Conservation (phyloP, 2,888 invertebrate genomes). For the Dendrolimus pini region DNA sequence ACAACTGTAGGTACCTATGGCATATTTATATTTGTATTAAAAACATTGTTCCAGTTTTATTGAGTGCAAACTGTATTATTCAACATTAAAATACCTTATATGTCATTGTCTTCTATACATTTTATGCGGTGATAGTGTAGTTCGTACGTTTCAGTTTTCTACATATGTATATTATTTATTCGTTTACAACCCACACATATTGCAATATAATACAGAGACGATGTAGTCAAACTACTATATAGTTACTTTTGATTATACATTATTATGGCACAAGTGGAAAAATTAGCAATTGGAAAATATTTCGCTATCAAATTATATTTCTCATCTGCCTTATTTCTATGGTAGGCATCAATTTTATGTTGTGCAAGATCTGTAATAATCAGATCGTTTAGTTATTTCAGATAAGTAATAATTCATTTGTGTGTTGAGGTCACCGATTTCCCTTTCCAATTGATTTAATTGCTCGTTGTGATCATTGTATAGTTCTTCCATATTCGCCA, state of each 20-base stretch:
- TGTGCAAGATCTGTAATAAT: constrained; percentile 78
- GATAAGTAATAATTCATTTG: constrained; percentile 80
- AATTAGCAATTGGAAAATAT: constrained; percentile 8
- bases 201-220: constrained; percentile 32
- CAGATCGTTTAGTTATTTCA: constrained; percentile 78
- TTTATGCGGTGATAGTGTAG: not conserved
- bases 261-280: constrained; percentile 44
- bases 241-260: constrained; percentile 16
- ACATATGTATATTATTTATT: too few relatives aligned
- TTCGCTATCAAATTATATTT: not conserved
- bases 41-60: too few relatives aligned
- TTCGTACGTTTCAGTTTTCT: too few relatives aligned
- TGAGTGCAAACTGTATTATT: too few relatives aligned
- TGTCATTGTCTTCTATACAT: not conserved
- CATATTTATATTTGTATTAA: too few relatives aligned
- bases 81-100: too few relatives aligned
- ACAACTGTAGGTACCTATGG: too few relatives aligned
- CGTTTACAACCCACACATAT: constrained; percentile 8
- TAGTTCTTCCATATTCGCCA: constrained; percentile 82
- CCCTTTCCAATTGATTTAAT: constrained; percentile 75
- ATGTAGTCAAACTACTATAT: constrained; percentile 46
- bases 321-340: not conserved
- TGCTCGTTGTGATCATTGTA: constrained; percentile 80
- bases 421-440: constrained; percentile 78
- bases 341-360: constrained; percentile 31